These are phyloP conservation scores for Pao palembangensis DNA, from an alignment of 2,113 vertebrate species.

Conservation along the genomic window DNA sequence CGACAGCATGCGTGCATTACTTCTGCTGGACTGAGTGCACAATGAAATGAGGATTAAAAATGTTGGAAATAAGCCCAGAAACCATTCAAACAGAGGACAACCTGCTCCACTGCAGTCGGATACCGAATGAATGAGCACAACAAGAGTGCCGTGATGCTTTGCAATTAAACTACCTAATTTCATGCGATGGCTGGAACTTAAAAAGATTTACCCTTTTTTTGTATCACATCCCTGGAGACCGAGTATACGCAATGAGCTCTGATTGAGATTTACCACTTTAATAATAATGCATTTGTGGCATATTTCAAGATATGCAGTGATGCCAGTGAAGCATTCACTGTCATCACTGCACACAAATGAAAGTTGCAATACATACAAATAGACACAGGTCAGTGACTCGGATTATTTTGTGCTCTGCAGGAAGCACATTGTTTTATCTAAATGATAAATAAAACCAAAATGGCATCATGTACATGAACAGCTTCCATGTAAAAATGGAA, in stretches of 20 bases:
- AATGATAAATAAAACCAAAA: background rate
- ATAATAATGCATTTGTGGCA: conserved; percentile 9
- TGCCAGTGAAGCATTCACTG: conserved; percentile 23
- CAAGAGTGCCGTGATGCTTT: conserved; percentile 7
- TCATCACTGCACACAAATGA: conserved; percentile 1
- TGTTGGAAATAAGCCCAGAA: conserved; percentile 64
- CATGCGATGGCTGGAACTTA: conserved; percentile 4
- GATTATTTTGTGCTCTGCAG: background rate
- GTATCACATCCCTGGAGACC: conserved; percentile 15
- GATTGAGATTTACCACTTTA: conserved; percentile 47
- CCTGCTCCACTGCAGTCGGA: conserved; percentile 39
- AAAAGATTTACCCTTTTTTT: background rate
- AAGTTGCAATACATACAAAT: conserved; percentile 8
- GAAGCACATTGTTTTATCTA: background rate
- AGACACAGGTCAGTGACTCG: conserved; percentile 11
- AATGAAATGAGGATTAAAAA: conserved; percentile 69
- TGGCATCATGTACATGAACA: background rate
- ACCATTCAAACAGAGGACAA: conserved; percentile 49
- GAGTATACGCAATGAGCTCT: conserved; percentile 24
- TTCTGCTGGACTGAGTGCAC: conserved; percentile 60
- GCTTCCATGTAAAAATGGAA: background rate
- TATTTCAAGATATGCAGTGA: conserved; percentile 24
- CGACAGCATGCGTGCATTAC: conserved; percentile 58
- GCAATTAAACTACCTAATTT: conserved; percentile 13
- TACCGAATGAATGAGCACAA: conserved; percentile 15